phyloP scores from a whole-genome alignment of 2,888 invertebrate species.

The Taphrorychus bicolor region DNA sequence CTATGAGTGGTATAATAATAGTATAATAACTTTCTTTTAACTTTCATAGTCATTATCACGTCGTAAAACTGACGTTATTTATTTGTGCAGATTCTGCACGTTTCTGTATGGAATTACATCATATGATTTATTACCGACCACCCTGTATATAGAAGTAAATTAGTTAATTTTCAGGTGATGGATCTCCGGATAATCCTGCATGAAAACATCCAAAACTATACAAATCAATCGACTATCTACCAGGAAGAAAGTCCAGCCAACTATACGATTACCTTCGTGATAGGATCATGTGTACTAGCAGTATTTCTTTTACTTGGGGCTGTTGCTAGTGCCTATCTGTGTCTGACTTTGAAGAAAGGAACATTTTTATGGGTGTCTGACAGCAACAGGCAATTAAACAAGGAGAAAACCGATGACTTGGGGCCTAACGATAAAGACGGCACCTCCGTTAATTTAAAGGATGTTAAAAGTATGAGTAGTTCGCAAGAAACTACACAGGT shows the following conservation, averaged over 20 bases:
- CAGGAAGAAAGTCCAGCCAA: constrained; percentile 19
- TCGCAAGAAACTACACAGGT: constrained; percentile 30
- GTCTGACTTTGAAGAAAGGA: constrained; percentile 56
- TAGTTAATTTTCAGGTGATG: constrained; percentile 18
- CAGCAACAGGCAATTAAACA: constrained; percentile 48
- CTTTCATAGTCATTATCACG: no score
- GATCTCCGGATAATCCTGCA: constrained; percentile 33
- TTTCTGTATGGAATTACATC: no score
- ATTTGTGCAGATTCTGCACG: no score
- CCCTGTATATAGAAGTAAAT: no score
- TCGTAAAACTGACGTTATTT: no score
- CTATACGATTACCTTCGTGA: constrained; percentile 40
- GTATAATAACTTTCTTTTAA: no score
- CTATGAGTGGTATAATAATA: no score
- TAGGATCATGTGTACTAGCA: constrained; percentile 55
- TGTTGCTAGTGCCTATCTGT: constrained; percentile 55
- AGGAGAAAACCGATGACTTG: constrained; percentile 39
- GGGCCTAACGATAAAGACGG: constrained; percentile 18
- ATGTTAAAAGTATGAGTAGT: constrained; percentile 15
- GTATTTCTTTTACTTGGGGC: constrained; percentile 53
- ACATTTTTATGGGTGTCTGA: constrained; percentile 55
- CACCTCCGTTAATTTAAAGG: constrained; percentile 25
- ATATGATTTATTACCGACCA: no score
- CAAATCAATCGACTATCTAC: constrained; percentile 4
- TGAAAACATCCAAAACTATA: constrained; percentile 13